phyloP scores from a whole-genome alignment of 2,888 invertebrate genomes.

The Exephanes ischioxanthus region DNA sequence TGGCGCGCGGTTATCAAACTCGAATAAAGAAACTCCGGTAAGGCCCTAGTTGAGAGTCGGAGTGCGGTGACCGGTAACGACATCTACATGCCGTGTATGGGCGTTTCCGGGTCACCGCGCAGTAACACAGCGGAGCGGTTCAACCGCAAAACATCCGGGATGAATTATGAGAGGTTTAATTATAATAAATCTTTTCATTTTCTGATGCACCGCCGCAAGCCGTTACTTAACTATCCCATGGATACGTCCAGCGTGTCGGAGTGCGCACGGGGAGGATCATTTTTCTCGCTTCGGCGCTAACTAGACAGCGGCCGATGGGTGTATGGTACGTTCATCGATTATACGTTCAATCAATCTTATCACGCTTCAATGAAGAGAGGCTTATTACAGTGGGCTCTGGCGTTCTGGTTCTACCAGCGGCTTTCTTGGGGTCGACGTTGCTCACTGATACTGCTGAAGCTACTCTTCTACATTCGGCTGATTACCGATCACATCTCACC shows the following conservation, averaged over 20 bases:
- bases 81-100: conserved; percentile 36
- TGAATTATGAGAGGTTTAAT: conserved; percentile 56
- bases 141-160: conserved; percentile 42
- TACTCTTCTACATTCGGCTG: not conserved
- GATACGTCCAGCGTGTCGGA: not conserved
- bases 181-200: conserved; percentile 25
- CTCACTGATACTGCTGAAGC: conserved; percentile 11
- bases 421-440: not conserved
- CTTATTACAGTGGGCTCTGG: not conserved
- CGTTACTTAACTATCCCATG: not conserved
- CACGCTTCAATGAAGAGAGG: conserved; percentile 8
- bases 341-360: conserved; percentile 25
- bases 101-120: conserved; percentile 53
- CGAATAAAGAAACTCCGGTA: conserved; percentile 33
- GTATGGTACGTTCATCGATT: conserved; percentile 16
- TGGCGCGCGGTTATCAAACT: conserved; percentile 51
- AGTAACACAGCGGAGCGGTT: not conserved
- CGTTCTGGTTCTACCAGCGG: not conserved
- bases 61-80: conserved; percentile 42
- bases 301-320: not conserved
- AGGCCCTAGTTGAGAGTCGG: conserved; percentile 9
- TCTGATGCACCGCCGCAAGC: not conserved
- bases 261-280: not conserved
- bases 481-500: not conserved
- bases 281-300: not conserved